Evolutionary conservation across 2,113 vertebrate species (phyloP).

Genomic region (Poeciliopsis turrubarensis): DNA sequence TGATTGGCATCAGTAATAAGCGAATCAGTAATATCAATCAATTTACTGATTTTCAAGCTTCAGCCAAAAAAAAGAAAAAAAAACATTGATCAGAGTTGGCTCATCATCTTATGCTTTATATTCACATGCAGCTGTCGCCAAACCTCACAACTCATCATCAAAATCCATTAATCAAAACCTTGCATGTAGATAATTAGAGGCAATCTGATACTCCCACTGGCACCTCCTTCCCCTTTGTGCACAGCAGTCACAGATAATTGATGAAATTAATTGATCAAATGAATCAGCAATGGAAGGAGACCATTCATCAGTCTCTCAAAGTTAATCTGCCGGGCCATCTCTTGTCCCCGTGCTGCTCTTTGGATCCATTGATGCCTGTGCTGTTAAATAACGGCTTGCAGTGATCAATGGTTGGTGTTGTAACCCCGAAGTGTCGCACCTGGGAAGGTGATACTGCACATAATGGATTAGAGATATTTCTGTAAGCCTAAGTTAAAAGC

Average conservation of each 20-base stretch:
- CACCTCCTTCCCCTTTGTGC: neutral
- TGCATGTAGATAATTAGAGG: neutral
- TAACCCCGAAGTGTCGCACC: neutral
- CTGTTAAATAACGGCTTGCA: conserved; percentile 3
- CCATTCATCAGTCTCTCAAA: conserved; percentile 35
- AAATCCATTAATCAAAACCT: neutral
- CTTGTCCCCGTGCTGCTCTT: neutral
- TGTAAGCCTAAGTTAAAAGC: conserved; percentile 11
- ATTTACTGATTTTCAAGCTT: too few relatives aligned
- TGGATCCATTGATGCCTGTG: neutral
- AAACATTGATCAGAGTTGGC: neutral
- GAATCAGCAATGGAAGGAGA: conserved; percentile 35
- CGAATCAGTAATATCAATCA: too few relatives aligned
- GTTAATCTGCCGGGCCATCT: conserved; percentile 38
- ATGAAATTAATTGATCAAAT: conserved; percentile 61
- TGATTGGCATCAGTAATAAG: too few relatives aligned
- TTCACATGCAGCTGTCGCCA: neutral
- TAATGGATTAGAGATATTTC: conserved; percentile 72
- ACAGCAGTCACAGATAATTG: conserved; percentile 36
- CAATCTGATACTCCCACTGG: neutral
- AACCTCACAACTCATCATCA: neutral
- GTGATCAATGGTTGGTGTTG: conserved; percentile 45
- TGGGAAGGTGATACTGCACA: conserved; percentile 56
- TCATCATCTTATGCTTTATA: neutral
- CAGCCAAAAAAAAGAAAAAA: neutral